Evolutionary conservation across 2,113 vertebrate species (phyloP).

Genomic region (Seriola rivoliana): DNA sequence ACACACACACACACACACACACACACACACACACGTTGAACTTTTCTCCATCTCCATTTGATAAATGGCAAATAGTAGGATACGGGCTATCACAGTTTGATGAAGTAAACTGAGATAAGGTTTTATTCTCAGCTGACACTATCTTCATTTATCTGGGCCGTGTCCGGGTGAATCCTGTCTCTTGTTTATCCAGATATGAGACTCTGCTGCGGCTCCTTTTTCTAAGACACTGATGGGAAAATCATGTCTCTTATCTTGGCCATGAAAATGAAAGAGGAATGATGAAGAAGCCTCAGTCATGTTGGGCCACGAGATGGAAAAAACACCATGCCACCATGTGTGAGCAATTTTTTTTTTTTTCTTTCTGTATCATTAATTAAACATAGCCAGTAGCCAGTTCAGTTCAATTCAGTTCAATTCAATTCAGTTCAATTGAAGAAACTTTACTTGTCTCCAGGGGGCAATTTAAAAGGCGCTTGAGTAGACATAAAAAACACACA

Average conservation of each 20-base stretch:
- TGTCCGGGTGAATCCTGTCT: conserved; percentile 26
- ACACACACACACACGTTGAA: not conserved
- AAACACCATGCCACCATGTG: not conserved
- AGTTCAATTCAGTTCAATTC: no score
- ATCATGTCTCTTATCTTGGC: conserved; percentile 43
- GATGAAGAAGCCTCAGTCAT: conserved; percentile 9
- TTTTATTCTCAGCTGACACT: conserved; percentile 25
- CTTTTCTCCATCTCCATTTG: not conserved
- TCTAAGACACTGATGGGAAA: conserved; percentile 45
- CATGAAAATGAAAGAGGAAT: conserved; percentile 13
- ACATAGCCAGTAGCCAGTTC: not conserved
- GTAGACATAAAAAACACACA: no score
- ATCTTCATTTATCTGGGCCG: conserved; percentile 26
- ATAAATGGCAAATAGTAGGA: conserved; percentile 39
- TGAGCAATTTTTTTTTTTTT: not conserved
- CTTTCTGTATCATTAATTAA: conserved; percentile 3
- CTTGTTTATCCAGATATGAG: conserved; percentile 58
- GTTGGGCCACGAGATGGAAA: conserved; percentile 10
- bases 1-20: not conserved
- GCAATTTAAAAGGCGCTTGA: no score
- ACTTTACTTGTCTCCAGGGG: no score
- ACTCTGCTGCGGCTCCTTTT: conserved; percentile 11
- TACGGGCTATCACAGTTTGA: conserved; percentile 26
- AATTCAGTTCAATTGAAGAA: no score
- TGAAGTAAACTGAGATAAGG: conserved; percentile 39